Evolutionary conservation across 2,113 vertebrate species (phyloP).

Genomic region (Callospermophilus lateralis): DNA sequence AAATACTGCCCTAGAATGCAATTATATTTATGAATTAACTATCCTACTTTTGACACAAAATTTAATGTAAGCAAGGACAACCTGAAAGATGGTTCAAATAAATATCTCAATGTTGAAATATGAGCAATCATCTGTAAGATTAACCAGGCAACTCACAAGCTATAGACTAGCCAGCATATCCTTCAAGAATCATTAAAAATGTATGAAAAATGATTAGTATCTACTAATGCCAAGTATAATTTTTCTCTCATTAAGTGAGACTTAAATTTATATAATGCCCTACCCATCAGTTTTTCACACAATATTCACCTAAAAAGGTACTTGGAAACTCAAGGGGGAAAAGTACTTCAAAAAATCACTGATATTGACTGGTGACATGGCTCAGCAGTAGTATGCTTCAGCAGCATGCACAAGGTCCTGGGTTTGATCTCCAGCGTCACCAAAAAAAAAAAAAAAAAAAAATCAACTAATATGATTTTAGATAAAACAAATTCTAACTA

Average conservation of each 20-base stretch:
- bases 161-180: not conserved
- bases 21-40: not conserved
- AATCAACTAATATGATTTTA: not conserved
- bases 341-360: not conserved
- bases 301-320: slow-evolving; percentile 17
- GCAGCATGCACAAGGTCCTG: too few species aligned
- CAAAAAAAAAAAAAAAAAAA: not conserved
- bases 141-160: not conserved
- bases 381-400: too few species aligned
- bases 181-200: slow-evolving; percentile 28
- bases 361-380: not conserved
- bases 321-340: not conserved
- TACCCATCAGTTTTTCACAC: not conserved
- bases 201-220: not conserved
- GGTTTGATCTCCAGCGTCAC: not conserved
- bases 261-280: slow-evolving; percentile 21
- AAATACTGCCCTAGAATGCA: not conserved
- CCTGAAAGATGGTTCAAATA: not conserved
- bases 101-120: slow-evolving; percentile 10
- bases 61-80: slow-evolving; percentile 15
- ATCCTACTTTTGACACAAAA: slow-evolving; percentile 7
- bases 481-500: slow-evolving; percentile 33
- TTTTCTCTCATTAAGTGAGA: slow-evolving; percentile 31
- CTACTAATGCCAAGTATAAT: not conserved
- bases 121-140: not conserved